Percentiles rank a stretch among this genome's conserved stretches.
phyloP scores from a whole-genome alignment of 2,113 vertebrate genomes.

The Psilopogon haemacephalus region DNA sequence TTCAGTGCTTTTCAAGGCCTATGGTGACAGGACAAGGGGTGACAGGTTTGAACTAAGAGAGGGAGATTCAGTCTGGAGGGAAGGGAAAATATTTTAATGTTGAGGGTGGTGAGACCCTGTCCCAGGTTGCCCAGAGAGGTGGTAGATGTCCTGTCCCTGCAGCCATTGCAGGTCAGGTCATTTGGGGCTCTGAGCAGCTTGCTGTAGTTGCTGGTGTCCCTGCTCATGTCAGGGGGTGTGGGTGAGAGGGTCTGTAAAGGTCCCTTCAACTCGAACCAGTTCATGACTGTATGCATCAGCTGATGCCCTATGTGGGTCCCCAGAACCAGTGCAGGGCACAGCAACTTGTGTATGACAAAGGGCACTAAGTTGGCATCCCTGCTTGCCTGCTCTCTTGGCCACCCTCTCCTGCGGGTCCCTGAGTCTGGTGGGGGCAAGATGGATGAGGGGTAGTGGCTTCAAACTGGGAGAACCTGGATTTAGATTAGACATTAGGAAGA shows the following conservation, averaged over 20 bases:
- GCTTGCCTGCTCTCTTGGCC: rapidly evolving
- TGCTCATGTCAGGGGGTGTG: background rate
- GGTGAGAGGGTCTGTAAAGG: background rate
- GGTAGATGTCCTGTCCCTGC: background rate
- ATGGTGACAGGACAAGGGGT: background rate
- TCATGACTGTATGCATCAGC: too few relatives aligned
- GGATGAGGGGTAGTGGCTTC: too few relatives aligned
- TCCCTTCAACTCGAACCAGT: background rate
- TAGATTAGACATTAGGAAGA: too few relatives aligned
- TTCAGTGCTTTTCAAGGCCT: too few relatives aligned
- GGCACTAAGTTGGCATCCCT: background rate
- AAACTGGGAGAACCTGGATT: too few relatives aligned
- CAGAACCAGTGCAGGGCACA: background rate
- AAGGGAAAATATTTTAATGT: background rate
- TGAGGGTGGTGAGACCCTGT: background rate
- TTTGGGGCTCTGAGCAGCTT: background rate
- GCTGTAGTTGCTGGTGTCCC: background rate
- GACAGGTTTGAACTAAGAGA: background rate
- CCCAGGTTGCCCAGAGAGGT: background rate
- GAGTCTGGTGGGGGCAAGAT: background rate
- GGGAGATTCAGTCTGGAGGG: background rate
- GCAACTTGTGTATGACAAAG: rapidly evolving
- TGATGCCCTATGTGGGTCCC: background rate
- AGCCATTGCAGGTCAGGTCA: background rate
- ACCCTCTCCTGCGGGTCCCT: background rate